Conservation (phyloP, 92 coral and sea anemone species). For the Porites divaricata region DNA sequence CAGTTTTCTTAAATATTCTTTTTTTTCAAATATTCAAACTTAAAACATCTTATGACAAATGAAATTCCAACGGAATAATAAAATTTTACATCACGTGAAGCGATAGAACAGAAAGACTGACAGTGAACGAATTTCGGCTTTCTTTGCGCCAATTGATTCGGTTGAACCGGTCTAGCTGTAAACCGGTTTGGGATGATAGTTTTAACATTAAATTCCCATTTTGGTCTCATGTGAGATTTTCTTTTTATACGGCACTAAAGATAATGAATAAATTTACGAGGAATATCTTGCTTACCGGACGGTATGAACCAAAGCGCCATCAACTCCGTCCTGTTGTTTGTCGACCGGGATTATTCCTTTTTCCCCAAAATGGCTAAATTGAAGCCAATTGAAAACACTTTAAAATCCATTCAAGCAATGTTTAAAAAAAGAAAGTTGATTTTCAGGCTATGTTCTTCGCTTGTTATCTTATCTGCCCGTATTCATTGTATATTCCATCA, state of each 20-base stretch:
- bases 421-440: not conserved
- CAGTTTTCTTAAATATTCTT: too few relatives aligned
- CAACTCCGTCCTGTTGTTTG: not conserved
- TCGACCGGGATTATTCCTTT: not conserved
- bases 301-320: conserved; percentile 31
- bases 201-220: not conserved
- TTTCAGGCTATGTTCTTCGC: not conserved
- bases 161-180: too few relatives aligned
- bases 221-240: not conserved
- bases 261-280: not conserved
- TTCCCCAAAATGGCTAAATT: too few relatives aligned
- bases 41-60: too few relatives aligned
- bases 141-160: too few relatives aligned
- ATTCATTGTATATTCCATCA: not conserved
- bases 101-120: too few relatives aligned
- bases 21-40: too few relatives aligned
- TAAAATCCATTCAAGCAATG: not conserved
- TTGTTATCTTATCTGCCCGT: not conserved
- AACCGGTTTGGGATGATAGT: too few relatives aligned
- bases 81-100: too few relatives aligned
- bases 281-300: conserved; percentile 20
- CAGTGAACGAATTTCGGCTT: too few relatives aligned
- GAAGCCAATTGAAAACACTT: not conserved
- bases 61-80: too few relatives aligned
- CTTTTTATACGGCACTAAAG: not conserved